A percentile compares a stretch with the other conserved stretches of the same genome.
Evolutionary conservation across 2,113 vertebrate species (phyloP).

Genomic region (Anarrhichthys ocellatus): DNA sequence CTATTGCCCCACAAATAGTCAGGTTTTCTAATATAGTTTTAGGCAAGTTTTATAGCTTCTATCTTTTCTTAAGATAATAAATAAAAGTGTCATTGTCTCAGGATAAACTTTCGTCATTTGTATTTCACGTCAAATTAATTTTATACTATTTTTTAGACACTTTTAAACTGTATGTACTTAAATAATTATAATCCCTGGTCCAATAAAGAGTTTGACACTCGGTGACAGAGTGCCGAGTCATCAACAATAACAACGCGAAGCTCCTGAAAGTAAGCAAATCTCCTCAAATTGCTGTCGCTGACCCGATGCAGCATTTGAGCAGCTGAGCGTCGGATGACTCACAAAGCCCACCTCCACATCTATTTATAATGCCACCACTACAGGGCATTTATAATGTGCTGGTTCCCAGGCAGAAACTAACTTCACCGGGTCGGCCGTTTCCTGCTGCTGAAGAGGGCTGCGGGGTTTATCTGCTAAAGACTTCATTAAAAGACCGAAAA

Average conservation of each 20-base stretch:
- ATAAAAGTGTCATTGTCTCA: neutral
- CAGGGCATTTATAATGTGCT: slow-evolving; percentile 13
- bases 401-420: slow-evolving; percentile 20
- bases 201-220: no score
- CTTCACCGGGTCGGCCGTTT: slow-evolving; percentile 35
- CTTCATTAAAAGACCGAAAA: slow-evolving; percentile 30
- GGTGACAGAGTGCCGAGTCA: neutral
- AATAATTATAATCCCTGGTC: no score
- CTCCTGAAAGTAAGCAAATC: neutral
- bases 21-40: neutral
- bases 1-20: neutral
- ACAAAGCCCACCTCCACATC: slow-evolving; percentile 38
- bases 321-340: slow-evolving; percentile 45
- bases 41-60: neutral
- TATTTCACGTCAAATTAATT: neutral
- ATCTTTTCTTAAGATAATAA: neutral
- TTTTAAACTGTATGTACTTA: no score
- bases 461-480: slow-evolving; percentile 25
- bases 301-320: slow-evolving; percentile 41
- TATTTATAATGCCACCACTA: slow-evolving; percentile 49
- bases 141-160: no score
- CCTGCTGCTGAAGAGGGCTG: slow-evolving; percentile 30
- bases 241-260: neutral
- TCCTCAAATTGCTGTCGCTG: neutral
- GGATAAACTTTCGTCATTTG: neutral